Evolutionary conservation across 2,797 vertebrate species (phyloP).

Genomic region (Lepus oiostolus): DNA sequence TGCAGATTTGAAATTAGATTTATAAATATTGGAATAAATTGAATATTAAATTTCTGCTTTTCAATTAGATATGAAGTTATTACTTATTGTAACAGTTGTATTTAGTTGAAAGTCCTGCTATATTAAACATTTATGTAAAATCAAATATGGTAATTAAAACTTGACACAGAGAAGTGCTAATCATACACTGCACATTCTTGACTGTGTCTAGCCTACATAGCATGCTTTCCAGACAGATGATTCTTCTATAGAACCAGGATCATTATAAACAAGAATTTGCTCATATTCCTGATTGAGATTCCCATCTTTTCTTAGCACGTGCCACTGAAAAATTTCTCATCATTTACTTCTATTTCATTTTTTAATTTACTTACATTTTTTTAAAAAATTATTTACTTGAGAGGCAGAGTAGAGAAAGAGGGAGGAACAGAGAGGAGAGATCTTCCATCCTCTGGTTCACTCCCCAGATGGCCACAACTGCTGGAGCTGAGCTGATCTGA

Average conservation of each 20-base stretch:
- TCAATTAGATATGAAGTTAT: conserved; percentile 35
- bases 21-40: conserved; percentile 11
- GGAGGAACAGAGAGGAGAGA: no score
- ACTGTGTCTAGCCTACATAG: not conserved
- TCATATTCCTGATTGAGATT: conserved; percentile 9
- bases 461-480: no score
- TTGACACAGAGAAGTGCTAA: not conserved
- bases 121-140: conserved; percentile 42
- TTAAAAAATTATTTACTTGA: no score
- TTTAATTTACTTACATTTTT: no score
- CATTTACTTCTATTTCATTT: no score
- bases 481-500: no score
- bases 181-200: not conserved
- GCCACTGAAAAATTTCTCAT: not conserved
- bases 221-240: not conserved
- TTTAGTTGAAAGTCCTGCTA: conserved; percentile 6
- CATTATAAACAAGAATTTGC: not conserved
- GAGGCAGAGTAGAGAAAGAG: no score
- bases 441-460: no score
- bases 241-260: not conserved
- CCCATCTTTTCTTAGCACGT: not conserved
- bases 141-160: conserved; percentile 18
- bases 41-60: conserved; percentile 28
- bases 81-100: conserved; percentile 8
- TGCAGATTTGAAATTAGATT: not conserved